Base-by-base conservation (phyloP, 1,140 invertebrate species). In the Aphelinus atriplicis region DNA sequence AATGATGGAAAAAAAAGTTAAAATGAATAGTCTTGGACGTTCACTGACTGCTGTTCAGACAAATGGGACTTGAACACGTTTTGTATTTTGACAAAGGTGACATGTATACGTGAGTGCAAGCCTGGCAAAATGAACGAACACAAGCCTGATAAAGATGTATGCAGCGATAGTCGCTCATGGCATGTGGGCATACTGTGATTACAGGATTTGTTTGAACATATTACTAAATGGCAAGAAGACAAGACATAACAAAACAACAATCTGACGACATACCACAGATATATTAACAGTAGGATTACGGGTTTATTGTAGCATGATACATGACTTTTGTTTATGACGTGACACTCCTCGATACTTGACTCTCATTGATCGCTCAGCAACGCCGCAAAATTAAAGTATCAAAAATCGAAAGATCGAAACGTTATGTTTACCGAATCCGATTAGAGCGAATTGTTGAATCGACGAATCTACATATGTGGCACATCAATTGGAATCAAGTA, bases 191-290 rank as follows among this genome's bases (percentile, higher is more conserved):
- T 76, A 76, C 71, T 68, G 61, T 74, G 73, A 76, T 76, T 80
- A 83, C 78, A 83, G 81, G 81, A 83, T 79, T 81, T 73, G 75
- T 56, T 82, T 73, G 80, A 82, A 84, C 79, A 80, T 81, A 83
- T 84, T 83, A 85, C 79, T 65, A 80, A 82, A 82, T 72, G 71
- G 67, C 81, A 84, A 84, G 79, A 84, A 84, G 83, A 86, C 81
- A 85, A 84, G 80, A 84, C 81, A 84, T 80, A 83, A 86, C 81
- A 84, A 78, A 85, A 84, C 80, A 83, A 85, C 82, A 81, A 84
- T 84, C 80, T 84, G 83, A 85, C 81, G 81, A 85, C 84, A 85
- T 85, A 83, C 83, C 84, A 85, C 84, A 85, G 79, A 84, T 86
- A 76, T 66, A 76, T 71, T 71, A 79, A 79, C 76, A 75, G 79